Evolutionary conservation across 2,113 vertebrate species (phyloP).

Genomic region (Calyptommatus sinebrachiatus): DNA sequence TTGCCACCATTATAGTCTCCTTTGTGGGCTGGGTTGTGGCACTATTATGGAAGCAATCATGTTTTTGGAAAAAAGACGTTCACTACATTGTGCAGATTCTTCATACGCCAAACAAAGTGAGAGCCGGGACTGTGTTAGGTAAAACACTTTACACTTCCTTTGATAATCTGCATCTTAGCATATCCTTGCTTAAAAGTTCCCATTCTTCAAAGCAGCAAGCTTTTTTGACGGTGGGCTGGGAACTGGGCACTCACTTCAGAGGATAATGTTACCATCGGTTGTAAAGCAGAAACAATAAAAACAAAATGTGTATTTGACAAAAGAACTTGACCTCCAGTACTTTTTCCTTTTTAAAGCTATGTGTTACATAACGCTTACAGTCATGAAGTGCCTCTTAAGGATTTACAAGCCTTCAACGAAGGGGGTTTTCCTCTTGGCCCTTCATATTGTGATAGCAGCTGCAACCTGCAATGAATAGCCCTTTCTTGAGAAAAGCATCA

Average conservation of each 20-base stretch:
- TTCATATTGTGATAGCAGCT: not conserved
- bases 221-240: not conserved
- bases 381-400: not conserved
- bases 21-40: no score
- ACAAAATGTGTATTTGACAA: not conserved
- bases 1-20: no score
- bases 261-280: no score
- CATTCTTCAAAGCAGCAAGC: not conserved
- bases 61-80: no score
- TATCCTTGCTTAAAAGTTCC: not conserved
- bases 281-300: not conserved
- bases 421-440: not conserved
- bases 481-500: not conserved
- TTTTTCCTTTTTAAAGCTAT: not conserved
- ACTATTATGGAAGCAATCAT: no score
- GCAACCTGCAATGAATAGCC: not conserved
- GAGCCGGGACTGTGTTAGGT: no score
- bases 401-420: not conserved
- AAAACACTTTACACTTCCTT: no score
- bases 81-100: no score
- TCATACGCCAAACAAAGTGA: no score
- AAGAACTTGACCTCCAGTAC: not conserved
- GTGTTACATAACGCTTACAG: not conserved
- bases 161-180: no score
- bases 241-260: not conserved